Percentiles rank a stretch among this genome's conserved stretches.
These are phyloP conservation scores for Chanos chanos DNA, from an alignment of 2,797 vertebrate genomes.

Conservation along the genomic window DNA sequence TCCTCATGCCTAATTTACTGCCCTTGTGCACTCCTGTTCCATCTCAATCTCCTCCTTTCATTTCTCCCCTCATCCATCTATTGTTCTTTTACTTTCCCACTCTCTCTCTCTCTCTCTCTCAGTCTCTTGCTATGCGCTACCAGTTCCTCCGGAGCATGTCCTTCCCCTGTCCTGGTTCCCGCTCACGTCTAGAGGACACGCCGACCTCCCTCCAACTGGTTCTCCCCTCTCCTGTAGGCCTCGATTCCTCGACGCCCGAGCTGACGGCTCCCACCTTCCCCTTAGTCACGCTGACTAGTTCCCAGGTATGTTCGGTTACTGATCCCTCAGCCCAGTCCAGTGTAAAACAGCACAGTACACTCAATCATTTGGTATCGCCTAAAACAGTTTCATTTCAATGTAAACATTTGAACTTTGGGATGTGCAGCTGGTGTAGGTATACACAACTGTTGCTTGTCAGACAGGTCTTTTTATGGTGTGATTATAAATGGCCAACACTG, in stretches of 20 bases:
- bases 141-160: constrained; percentile 61
- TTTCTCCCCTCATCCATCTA: constrained; percentile 2
- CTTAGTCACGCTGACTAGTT: neutral
- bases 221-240: constrained; percentile 33
- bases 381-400: no score
- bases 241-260: constrained; percentile 21
- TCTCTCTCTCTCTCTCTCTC: constrained; percentile 30
- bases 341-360: no score
- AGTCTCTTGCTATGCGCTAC: constrained; percentile 61
- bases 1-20: constrained; percentile 64
- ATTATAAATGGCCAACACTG: no score
- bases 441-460: no score
- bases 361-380: no score
- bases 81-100: constrained; percentile 16
- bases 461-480: no score
- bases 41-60: constrained; percentile 55
- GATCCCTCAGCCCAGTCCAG: no score
- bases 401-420: no score
- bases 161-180: constrained; percentile 57
- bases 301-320: constrained; percentile 16
- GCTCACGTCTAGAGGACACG: constrained; percentile 61
- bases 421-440: no score
- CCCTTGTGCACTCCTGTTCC: constrained; percentile 62
- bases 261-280: neutral
- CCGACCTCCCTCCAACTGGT: constrained; percentile 54